Evolutionary conservation across 2,888 invertebrate species (phyloP).

Genomic region (Arctia plantaginis): DNA sequence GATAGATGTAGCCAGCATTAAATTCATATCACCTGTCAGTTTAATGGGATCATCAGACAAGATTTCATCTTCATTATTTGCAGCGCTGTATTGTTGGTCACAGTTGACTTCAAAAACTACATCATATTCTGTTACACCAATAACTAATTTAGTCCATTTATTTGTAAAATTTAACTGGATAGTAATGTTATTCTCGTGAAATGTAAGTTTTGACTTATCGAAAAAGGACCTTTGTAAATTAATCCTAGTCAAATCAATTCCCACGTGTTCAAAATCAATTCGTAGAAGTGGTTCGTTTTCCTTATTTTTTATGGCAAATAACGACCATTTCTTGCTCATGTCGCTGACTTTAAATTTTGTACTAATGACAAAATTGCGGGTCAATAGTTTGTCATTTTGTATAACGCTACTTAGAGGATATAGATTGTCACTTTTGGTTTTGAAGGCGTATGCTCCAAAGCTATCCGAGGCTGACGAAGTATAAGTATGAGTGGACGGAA

Average conservation of each 20-base stretch:
- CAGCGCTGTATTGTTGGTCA: fast-evolving
- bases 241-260: slow-evolving; percentile 36
- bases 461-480: background rate
- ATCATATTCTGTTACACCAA: slow-evolving; percentile 45
- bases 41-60: background rate
- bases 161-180: slow-evolving; percentile 19
- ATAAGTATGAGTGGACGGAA: background rate
- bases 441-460: slow-evolving; percentile 8
- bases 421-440: background rate
- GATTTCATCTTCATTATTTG: background rate
- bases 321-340: slow-evolving; percentile 46
- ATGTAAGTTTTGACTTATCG: slow-evolving; percentile 6
- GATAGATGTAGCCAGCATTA: slow-evolving; percentile 2
- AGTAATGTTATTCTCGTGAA: background rate
- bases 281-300: slow-evolving; percentile 45
- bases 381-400: slow-evolving; percentile 33
- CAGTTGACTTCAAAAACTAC: slow-evolving; percentile 52
- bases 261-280: slow-evolving; percentile 53
- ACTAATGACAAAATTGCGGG: slow-evolving; percentile 64
- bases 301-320: slow-evolving; percentile 65
- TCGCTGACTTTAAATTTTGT: slow-evolving; percentile 58
- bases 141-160: slow-evolving; percentile 51
- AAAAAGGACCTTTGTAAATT: slow-evolving; percentile 25
- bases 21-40: slow-evolving; percentile 15
- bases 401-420: slow-evolving; percentile 6